phyloP scores from a whole-genome alignment of 2,113 vertebrate species.

The Bubo blakistoni region DNA sequence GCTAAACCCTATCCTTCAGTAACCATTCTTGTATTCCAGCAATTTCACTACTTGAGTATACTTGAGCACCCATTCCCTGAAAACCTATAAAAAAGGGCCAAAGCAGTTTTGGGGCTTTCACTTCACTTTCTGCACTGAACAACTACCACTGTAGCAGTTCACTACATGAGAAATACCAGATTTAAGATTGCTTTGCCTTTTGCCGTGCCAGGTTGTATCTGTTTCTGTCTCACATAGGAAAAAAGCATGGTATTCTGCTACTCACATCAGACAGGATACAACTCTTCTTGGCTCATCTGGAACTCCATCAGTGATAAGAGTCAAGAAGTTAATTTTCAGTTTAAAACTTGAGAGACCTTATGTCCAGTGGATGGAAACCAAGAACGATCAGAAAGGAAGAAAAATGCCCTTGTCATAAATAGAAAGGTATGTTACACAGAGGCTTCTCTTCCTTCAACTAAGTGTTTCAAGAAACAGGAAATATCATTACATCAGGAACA shows the following conservation, averaged over 20 bases:
- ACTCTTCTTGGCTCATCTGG: background rate
- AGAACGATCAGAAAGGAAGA: background rate
- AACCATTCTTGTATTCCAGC: background rate
- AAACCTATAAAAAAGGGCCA: background rate
- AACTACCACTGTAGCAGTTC: background rate
- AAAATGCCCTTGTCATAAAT: background rate
- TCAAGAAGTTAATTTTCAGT: background rate
- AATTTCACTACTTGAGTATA: background rate
- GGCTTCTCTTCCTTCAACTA: background rate
- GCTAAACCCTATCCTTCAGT: background rate
- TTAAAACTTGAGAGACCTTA: background rate
- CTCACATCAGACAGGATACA: background rate
- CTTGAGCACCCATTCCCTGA: background rate
- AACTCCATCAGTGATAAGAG: background rate
- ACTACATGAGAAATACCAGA: background rate
- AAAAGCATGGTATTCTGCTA: background rate
- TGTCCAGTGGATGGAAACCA: background rate
- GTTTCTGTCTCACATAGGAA: background rate
- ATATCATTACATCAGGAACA: background rate
- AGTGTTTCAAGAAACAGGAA: background rate
- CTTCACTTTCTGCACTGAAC: background rate
- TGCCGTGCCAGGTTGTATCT: too few species aligned
- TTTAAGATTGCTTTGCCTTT: background rate
- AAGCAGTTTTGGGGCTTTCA: background rate
- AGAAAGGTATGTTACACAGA: background rate